phyloP scores from a whole-genome alignment of 1,140 invertebrate species.

The Hypsibius dujardini region DNA sequence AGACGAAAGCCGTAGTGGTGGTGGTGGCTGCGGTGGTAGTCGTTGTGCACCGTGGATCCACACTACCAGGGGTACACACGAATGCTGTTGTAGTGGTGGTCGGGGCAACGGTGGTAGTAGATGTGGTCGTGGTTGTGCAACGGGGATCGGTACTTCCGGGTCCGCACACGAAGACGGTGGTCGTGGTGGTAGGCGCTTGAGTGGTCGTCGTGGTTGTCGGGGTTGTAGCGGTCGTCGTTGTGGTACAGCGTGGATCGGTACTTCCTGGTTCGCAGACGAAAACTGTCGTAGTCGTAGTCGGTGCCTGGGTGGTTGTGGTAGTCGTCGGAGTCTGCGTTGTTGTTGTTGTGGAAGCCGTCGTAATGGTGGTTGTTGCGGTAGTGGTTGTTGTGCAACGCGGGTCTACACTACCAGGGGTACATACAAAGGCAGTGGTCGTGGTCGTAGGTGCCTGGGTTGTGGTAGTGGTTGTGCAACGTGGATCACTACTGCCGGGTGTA shows the following conservation, averaged over 20 bases:
- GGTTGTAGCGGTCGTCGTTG: background rate
- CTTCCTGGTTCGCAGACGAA: background rate
- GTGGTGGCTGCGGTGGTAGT: background rate
- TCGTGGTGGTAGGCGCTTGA: background rate
- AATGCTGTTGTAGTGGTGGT: background rate
- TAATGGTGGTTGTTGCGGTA: background rate
- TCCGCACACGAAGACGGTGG: background rate
- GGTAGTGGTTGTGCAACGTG: background rate
- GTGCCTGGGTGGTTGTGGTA: background rate
- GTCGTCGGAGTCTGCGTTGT: background rate
- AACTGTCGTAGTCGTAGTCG: background rate
- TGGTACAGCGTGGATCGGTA: background rate
- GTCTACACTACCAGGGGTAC: background rate
- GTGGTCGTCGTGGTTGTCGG: background rate
- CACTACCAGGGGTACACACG: too few species aligned
- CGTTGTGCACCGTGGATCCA: background rate
- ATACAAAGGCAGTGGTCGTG: background rate
- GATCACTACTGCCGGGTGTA: background rate
- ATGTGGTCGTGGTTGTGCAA: background rate
- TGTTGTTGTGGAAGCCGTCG: background rate
- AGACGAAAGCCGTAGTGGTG: background rate
- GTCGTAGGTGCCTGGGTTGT: background rate
- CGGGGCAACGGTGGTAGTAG: background rate
- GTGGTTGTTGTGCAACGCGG: background rate
- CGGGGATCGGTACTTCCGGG: background rate